Base-by-base conservation (phyloP, 2,888 invertebrate species). In the Laothoe populi region DNA sequence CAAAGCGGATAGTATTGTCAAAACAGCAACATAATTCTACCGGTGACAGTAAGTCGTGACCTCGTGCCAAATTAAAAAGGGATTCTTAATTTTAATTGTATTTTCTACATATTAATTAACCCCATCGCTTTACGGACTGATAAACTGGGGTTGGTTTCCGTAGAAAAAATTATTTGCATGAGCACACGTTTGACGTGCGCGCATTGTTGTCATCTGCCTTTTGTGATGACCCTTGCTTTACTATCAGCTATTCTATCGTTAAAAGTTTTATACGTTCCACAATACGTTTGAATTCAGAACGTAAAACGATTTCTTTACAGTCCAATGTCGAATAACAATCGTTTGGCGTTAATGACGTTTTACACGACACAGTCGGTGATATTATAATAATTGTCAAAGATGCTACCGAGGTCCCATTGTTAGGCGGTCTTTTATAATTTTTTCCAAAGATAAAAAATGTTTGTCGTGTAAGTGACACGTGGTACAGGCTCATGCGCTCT, bases 351-450 rank as follows among this genome's bases (percentile, higher is more conserved):
- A 86, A 87, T 82, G 79, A 68, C 80, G 70, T 82, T 82, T 65
- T 62, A 66, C 67, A 70, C 72, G 66, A 72, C 71, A 70, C 68
- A 72, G 75, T 72, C 82, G 73, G 75, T 78, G 86, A 90, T 88
- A 92, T 91, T 92, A 92, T 92, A 92, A 92, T 92, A 92, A 92
- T 92, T 92, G 92, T 92, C 91, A 92, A 92, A 92, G 92, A 92
- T 92, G 92, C 92, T 92, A 92, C 92, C 87, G 89, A 88, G 83
- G 83, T 74, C 78, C 88, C 81, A 90, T 92, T 92, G 92, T 92
- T 86, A 82, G 78, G 70, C 84, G 87, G 86, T 81, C 92, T 90
- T 92, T 92, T 89, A 91, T 90, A 89, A 86, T 87, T 89, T 90
- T 91, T 90, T 88, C 31, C 71, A 86, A 88, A 89, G 90, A 92